Evolutionary conservation across 2,113 vertebrate genomes (phyloP), one percentile per base, ranked within the genome.

Genomic region (Cynocephalus volans): DNA sequence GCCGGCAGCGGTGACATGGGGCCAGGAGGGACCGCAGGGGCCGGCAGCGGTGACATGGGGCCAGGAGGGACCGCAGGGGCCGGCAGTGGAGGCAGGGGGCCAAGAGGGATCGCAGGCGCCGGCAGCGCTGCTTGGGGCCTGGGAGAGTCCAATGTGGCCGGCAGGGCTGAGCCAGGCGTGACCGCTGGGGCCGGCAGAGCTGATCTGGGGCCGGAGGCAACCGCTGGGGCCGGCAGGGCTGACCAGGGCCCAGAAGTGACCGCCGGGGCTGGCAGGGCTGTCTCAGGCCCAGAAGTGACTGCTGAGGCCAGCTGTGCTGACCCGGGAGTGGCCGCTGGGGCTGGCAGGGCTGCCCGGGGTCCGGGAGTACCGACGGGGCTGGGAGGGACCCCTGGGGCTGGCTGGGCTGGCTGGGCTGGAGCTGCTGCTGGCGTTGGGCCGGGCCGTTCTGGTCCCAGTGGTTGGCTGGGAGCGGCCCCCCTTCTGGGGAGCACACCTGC

Each of bases 401-500:
- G 98, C 96, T 93, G 95, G 95, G 93, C 96, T 97, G 97, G 97
- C 97, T 93, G 97, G 95, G 97, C 97, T 96, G 97, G 93, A 90
- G 97, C 96, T 95, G 98, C 90, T 96, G 98, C 97, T 97, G 96
- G 69, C 13, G 97, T 94, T 97, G 98, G 98, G 97, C 95, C 92
- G 97, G 98, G 97, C 97, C 41, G 98, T 77, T 97, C 98, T 96
- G 96, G 92, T 97, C 96, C 97, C 97, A 97, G 95, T 88, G 97
- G 97, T 36, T 97, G 95, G 89, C 96, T 97, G 97, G 97, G 95
- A 97, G 96, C 96, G 97, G 97, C 98, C 97, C 98, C 97, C 98
- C 97, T 98, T 96, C 98, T 88, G 97, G 97, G 97, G 98, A 98
- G 98, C 98, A 95, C 97, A 98, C 97, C 98, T 98, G 98, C 98